These are phyloP conservation scores for Rhadina sibilatrix DNA, from an alignment of 2,113 vertebrate genomes.

Conservation along the genomic window DNA sequence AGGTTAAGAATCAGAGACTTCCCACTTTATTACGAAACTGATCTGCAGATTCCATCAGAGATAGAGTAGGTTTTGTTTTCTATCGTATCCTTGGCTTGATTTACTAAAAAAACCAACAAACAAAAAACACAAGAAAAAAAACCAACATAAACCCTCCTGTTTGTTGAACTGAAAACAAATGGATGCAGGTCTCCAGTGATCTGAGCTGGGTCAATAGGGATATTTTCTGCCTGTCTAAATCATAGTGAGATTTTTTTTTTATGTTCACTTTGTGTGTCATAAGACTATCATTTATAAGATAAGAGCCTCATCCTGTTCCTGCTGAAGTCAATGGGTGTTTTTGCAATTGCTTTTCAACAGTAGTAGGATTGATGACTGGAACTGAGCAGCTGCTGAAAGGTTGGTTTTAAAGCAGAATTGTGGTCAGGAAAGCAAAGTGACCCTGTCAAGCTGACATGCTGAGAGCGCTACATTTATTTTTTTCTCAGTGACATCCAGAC, in stretches of 20 bases:
- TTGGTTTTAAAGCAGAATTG: constrained; percentile 35
- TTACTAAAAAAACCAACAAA: background rate
- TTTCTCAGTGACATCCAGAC: background rate
- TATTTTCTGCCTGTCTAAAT: constrained; percentile 19
- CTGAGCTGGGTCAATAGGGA: background rate
- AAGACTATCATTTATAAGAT: background rate
- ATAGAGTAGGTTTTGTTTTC: background rate
- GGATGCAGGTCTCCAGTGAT: background rate
- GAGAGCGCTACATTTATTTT: constrained; percentile 5
- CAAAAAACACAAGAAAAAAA: background rate
- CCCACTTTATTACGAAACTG: background rate
- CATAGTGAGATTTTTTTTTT: constrained; percentile 2
- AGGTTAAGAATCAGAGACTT: background rate
- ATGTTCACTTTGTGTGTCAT: background rate
- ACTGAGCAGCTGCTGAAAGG: constrained; percentile 21
- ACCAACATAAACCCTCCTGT: background rate
- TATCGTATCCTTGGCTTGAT: background rate
- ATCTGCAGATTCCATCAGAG: background rate
- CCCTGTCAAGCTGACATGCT: constrained; percentile 10
- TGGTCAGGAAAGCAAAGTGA: constrained; percentile 43
- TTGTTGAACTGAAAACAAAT: constrained; percentile 5
- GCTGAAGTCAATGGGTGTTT: background rate
- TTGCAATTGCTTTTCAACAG: constrained; percentile 12
- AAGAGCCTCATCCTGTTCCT: background rate
- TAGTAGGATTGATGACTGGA: constrained; percentile 30